Percentiles rank a stretch among this genome's conserved stretches.
These are phyloP conservation scores for Stichopus chloronotus DNA, from an alignment of 35 echinoderm and acorn worm species.

Conservation along the genomic window DNA sequence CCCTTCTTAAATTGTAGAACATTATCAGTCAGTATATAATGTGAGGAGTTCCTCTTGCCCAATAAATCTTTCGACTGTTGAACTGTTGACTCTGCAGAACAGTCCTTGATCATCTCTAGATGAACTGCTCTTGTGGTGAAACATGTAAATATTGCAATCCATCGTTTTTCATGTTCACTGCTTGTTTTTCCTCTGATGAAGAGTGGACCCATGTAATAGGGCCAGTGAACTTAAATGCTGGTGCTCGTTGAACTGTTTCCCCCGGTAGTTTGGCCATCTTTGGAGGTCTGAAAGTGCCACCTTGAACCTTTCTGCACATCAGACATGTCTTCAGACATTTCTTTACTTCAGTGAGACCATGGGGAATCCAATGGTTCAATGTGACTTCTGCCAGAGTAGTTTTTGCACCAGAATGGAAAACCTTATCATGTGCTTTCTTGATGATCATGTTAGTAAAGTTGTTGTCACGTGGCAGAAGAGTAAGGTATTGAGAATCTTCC, in stretches of 20 bases:
- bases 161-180: neutral
- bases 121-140: neutral
- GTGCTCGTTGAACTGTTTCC: neutral
- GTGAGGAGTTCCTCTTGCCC: neutral
- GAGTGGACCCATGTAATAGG: conserved; percentile 12
- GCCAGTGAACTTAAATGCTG: conserved; percentile 7
- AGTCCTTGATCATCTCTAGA: neutral
- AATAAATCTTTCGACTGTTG: conserved; percentile 28
- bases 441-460: neutral
- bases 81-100: conserved; percentile 10
- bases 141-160: neutral
- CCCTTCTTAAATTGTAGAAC: conserved; percentile 13
- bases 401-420: neutral
- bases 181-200: conserved; percentile 10
- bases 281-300: neutral
- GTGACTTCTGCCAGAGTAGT: neutral
- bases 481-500: neutral
- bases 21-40: conserved; percentile 8
- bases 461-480: neutral
- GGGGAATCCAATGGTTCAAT: conserved; percentile 13
- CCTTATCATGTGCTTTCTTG: neutral
- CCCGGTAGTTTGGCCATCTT: neutral
- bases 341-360: conserved; percentile 5
- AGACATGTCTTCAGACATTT: neutral
- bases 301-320: conserved; percentile 5